Percentiles rank a stretch among this genome's conserved stretches.
Conservation (phyloP, 2,113 vertebrate genomes). For the Penelope pileata region DNA sequence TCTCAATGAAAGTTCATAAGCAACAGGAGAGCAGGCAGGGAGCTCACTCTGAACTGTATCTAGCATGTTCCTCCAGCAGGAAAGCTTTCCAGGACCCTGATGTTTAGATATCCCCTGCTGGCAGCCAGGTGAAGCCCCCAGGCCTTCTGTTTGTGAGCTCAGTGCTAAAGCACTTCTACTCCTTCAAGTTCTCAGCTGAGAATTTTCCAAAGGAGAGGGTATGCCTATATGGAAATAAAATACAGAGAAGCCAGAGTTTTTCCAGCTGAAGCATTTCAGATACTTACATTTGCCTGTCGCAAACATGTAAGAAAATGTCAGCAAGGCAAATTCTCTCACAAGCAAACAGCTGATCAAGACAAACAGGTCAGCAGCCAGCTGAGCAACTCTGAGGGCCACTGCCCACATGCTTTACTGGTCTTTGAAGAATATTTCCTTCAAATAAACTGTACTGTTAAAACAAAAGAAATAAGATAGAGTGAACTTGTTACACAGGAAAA, state of each 20-base stretch:
- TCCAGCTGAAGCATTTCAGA: neutral
- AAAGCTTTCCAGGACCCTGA: neutral
- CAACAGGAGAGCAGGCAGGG: neutral
- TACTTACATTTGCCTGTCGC: neutral
- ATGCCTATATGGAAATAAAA: neutral
- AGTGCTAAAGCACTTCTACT: neutral
- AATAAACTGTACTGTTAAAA: neutral
- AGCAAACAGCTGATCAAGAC: neutral
- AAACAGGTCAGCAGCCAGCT: neutral
- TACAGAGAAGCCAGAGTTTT: neutral
- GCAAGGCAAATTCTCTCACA: neutral
- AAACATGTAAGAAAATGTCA: neutral
- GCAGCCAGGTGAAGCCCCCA: neutral
- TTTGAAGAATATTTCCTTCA: constrained; percentile 17
- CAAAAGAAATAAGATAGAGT: neutral
- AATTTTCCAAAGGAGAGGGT: neutral
- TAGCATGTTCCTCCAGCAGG: neutral
- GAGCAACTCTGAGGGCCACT: neutral
- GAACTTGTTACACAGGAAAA: neutral
- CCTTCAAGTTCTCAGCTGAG: neutral
- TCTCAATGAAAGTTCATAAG: neutral
- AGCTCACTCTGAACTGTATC: neutral
- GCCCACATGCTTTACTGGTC: neutral
- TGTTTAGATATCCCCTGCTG: neutral
- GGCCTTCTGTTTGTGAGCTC: neutral